Base-by-base conservation (phyloP, 2,113 vertebrate genomes). In the Heterocephalus glaber region DNA sequence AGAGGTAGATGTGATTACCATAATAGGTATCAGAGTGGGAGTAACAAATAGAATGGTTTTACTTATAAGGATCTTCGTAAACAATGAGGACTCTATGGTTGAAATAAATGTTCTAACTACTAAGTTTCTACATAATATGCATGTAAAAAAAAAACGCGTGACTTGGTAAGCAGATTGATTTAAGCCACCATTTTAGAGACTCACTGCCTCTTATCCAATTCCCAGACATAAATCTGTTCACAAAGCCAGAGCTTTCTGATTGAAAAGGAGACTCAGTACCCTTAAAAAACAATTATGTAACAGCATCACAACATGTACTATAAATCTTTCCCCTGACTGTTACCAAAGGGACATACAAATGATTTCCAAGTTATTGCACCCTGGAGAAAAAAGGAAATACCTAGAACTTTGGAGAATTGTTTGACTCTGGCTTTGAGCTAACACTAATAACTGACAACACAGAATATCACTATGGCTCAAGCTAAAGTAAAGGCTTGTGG, bases 331-430 rank as follows among this genome's bases (percentile, higher is more conserved):
- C 61, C 84, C 93, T 83, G 38, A 56, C 54, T 56, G 54, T 77
- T 77, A 86, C 80, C 60, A 82, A 86, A 94, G 86, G 74, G 22
- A 92, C 20, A 68, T 85, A 89, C 30, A 89, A 92, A 68, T 95
- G 60, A 28, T 35, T 81, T 89, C 61, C 49, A 47, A 44, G 56
- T 49, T 63, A 86, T 4, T 70, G 52, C n/a, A 30, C 58, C 44
- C 58, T 3, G 4, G 22, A 52, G n/a, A 0, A 17, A 66, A 61
- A 63, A 65, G 49, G 24, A 33, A 17, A 13, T 44, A 44, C 58
- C 65, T 56, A 47, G 30, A 54, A 35, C 33, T 47, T 38, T 0
- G 11, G 63, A 17, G 7, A 33, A 52, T 74, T n/a, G 41, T 44
- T 41, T 58, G 86, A 72, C 33, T 44, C 58, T 70, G 60, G 24